Percentiles rank a stretch among this genome's conserved stretches.
phyloP scores from a whole-genome alignment of 2,888 invertebrate species.

The Schizotus pectinicornis region DNA sequence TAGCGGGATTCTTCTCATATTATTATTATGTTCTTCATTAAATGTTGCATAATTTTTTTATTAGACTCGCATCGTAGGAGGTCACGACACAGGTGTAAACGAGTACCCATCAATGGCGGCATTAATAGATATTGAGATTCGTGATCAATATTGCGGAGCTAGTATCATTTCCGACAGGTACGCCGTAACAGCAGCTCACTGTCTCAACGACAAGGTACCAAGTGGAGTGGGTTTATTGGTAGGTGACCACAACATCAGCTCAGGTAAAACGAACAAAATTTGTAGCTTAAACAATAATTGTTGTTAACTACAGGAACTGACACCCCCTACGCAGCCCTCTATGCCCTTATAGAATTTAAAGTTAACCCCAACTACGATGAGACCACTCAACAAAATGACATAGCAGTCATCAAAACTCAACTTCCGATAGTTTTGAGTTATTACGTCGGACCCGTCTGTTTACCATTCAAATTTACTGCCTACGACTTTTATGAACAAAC shows the following conservation, averaged over 20 bases:
- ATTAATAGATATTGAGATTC: conserved; percentile 46
- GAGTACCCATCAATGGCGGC: conserved; percentile 64
- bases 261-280: conserved; percentile 36
- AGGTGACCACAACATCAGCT: conserved; percentile 59
- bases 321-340: neutral
- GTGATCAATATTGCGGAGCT: conserved; percentile 57
- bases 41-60: no score
- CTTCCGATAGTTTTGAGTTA: conserved; percentile 56
- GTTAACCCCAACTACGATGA: conserved; percentile 53
- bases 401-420: conserved; percentile 57
- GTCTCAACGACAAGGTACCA: conserved; percentile 44
- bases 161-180: conserved; percentile 55
- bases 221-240: conserved; percentile 47
- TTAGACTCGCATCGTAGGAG: conserved; percentile 57
- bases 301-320: neutral
- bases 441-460: conserved; percentile 32
- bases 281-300: neutral
- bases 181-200: conserved; percentile 62
- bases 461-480: conserved; percentile 27
- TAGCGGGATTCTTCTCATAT: no score
- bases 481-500: conserved; percentile 18
- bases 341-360: neutral
- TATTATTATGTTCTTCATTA: no score
- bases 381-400: conserved; percentile 56
- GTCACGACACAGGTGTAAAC: conserved; percentile 57